A percentile compares a stretch with the other conserved stretches of the same genome.
phyloP scores from a whole-genome alignment of 1,140 invertebrate species.

The Drosophila grimshawi region DNA sequence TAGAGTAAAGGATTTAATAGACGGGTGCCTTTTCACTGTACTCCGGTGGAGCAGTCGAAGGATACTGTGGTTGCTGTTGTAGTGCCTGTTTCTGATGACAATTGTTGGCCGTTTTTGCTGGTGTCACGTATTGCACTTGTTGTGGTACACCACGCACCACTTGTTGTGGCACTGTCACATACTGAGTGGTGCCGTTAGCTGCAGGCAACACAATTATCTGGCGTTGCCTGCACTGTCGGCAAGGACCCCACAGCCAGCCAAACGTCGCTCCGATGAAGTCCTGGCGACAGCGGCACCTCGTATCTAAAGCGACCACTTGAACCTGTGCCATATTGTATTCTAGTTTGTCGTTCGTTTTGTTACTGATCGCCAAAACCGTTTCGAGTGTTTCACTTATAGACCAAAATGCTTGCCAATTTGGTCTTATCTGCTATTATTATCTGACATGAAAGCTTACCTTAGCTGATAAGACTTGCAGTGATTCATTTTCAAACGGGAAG shows the following conservation, averaged over 20 bases:
- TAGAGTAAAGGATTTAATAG: neutral
- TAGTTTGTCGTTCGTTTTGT: constrained; percentile 12
- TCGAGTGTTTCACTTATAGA: constrained; percentile 31
- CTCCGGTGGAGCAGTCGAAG: constrained; percentile 43
- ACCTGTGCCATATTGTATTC: constrained; percentile 20
- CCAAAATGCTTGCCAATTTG: neutral
- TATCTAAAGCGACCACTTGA: constrained; percentile 36
- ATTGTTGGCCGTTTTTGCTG: constrained; percentile 15
- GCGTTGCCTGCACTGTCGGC: constrained; percentile 45
- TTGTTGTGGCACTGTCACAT: neutral
- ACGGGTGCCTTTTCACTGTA: constrained; percentile 47
- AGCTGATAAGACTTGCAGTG: neutral
- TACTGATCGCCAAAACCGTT: constrained; percentile 10
- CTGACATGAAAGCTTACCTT: no score
- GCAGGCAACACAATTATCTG: constrained; percentile 55
- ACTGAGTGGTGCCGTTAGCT: constrained; percentile 9
- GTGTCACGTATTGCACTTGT: constrained; percentile 33
- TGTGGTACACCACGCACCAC: neutral
- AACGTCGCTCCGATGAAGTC: constrained; percentile 29
- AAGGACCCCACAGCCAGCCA: constrained; percentile 59
- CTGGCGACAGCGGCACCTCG: constrained; percentile 57
- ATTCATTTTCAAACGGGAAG: neutral
- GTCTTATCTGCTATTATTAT: constrained; percentile 12
- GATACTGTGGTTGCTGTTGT: constrained; percentile 2
- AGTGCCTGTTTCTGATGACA: constrained; percentile 18